Base-by-base conservation (phyloP, 2,888 invertebrate genomes). In the Nymphalis c-album region DNA sequence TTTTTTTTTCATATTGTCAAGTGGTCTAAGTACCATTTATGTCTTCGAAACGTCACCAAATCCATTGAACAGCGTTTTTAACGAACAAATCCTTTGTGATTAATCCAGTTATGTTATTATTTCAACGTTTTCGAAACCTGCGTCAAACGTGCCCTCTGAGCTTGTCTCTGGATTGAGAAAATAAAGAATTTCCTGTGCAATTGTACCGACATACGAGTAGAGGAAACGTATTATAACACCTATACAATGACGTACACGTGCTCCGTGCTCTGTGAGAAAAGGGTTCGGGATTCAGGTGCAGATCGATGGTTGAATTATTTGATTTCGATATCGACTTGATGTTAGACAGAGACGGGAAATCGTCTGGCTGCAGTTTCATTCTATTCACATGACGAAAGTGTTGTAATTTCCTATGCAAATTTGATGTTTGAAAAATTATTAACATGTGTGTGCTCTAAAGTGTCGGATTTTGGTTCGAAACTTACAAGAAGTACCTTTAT, bases 141-240 rank as follows among this genome's bases (percentile, higher is more conserved):
- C 57, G 22, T 20, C 48, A 59, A 84, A 90, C 90, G 90, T 90
- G 90, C 85, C 81, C 75, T 73, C 77, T 72, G 76, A 75, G 72
- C 75, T 74, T 69, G 61, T 73, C 74, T 63, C 71, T 79, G 90
- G 90, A 90, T 90, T 80, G 79, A 73, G 79, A 77, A 79, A 85
- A 90, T 85, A 91, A 91, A 89, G 87, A 79, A 84, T 81, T 89
- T 91, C 91, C 91, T 89, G 91, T 84, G 76, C 82, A 76, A 87
- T 88, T 87, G 87, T 87, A 78, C 75, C 78, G 77, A 80, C 79
- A 81, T 79, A 74, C 13, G 57, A 57, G 79, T 80, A 71, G 76
- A 88, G 86, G 88, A 86, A 87, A 87, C 79, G 80, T 71, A 78
- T 80, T 78, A 82, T 82, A 74, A 72, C 78, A 80, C 80, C 82